phyloP scores from a whole-genome alignment of 1,140 invertebrate species.

The Alviniconcha marisindica region DNA sequence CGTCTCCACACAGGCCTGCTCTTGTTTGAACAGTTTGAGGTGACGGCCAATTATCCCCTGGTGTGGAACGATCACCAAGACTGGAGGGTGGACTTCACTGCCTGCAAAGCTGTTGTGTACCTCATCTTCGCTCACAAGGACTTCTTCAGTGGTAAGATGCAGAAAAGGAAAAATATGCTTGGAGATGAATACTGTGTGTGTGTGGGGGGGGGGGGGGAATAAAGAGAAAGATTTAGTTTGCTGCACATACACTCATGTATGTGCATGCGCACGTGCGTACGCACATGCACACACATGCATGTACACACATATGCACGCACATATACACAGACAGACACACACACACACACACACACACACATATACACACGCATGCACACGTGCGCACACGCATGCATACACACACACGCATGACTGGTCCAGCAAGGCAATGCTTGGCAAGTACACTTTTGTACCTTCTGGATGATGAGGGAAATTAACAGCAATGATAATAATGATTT shows the following conservation, averaged over 20 bases:
- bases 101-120: slow-evolving; percentile 94
- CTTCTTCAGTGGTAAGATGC: slow-evolving; percentile 88
- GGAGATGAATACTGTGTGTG: too few species aligned
- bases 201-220: too few species aligned
- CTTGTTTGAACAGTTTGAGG: slow-evolving; percentile 80
- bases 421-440: too few species aligned
- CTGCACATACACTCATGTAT: too few species aligned
- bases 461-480: too few species aligned
- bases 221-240: too few species aligned
- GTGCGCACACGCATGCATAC: not conserved
- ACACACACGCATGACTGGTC: slow-evolving; percentile 11
- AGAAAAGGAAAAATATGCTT: too few species aligned
- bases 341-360: not conserved
- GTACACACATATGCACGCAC: too few species aligned
- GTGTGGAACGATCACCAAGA: slow-evolving; percentile 97
- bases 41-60: slow-evolving; percentile 91
- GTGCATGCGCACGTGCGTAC: too few species aligned
- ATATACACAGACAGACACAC: not conserved
- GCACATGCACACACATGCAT: too few species aligned
- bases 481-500: too few species aligned
- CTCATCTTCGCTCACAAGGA: slow-evolving; percentile 96
- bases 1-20: not conserved
- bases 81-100: slow-evolving; percentile 92
- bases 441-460: too few species aligned
- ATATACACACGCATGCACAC: not conserved